Evolutionary conservation across 2,113 vertebrate genomes (phyloP).

Genomic region (Leuciscus idus): DNA sequence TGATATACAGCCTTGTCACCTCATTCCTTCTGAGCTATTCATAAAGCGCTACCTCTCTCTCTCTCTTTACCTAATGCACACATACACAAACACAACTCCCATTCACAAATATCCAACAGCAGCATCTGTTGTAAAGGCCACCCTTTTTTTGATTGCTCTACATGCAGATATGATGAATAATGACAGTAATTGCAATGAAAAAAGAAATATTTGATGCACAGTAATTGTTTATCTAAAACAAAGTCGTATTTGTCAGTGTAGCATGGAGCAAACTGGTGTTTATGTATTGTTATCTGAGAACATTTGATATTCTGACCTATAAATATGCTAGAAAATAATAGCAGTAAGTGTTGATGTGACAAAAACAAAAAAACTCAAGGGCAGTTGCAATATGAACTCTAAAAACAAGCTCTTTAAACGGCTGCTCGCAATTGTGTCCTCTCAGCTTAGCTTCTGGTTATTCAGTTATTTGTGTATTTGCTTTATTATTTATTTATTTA

Average conservation of each 20-base stretch:
- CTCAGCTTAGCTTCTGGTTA: not conserved
- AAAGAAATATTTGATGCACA: slow-evolving; percentile 7
- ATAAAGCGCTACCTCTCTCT: slow-evolving; percentile 21
- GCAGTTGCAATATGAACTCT: not conserved
- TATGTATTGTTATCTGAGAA: not conserved
- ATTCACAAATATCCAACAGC: slow-evolving; percentile 43
- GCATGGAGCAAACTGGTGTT: not conserved
- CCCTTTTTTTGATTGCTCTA: not conserved
- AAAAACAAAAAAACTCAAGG: not conserved
- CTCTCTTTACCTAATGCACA: not conserved
- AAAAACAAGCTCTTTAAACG: not conserved
- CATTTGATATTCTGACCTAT: not conserved
- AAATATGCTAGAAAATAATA: not conserved
- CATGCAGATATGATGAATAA: not conserved
- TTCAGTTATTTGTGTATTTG: slow-evolving; percentile 38
- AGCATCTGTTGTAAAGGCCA: slow-evolving; percentile 37
- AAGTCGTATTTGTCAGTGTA: not conserved
- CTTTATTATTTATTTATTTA: slow-evolving; percentile 21
- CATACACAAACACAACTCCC: slow-evolving; percentile 6
- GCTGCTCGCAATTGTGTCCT: not conserved
- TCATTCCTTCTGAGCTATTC: slow-evolving; percentile 32
- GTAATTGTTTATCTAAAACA: slow-evolving; percentile 10
- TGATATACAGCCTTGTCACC: slow-evolving; percentile 39
- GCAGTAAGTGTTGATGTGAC: not conserved
- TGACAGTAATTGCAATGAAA: not conserved